Evolutionary conservation across 1,140 invertebrate genomes (phyloP).

Genomic region (Drosophila suzukii): DNA sequence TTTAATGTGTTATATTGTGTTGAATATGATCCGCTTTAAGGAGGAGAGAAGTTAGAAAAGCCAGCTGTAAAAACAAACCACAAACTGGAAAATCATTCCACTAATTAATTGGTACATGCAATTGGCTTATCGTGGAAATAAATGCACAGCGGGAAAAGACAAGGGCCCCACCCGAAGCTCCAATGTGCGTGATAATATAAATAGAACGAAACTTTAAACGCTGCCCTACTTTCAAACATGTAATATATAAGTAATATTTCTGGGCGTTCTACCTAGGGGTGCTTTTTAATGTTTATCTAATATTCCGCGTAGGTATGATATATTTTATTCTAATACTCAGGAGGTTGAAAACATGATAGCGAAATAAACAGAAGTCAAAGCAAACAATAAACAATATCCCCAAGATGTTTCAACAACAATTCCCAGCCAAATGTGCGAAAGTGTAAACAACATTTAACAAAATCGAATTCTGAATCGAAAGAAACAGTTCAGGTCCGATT

Average conservation of each 20-base stretch:
- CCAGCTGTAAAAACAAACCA: not conserved
- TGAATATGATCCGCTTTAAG: not conserved
- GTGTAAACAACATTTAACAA: slow-evolving; percentile 53
- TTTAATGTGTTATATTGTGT: not conserved
- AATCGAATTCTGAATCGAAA: slow-evolving; percentile 13
- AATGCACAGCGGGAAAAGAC: slow-evolving; percentile 7
- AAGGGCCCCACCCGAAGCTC: slow-evolving; percentile 1
- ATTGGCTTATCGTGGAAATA: slow-evolving; percentile 43
- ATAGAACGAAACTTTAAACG: slow-evolving; percentile 11
- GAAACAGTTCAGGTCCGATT: slow-evolving; percentile 4
- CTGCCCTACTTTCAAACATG: not conserved
- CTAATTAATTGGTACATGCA: slow-evolving; percentile 70
- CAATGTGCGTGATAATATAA: slow-evolving; percentile 46
- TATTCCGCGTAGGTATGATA: slow-evolving; percentile 14
- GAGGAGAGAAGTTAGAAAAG: not conserved
- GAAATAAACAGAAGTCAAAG: slow-evolving; percentile 59
- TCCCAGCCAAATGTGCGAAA: slow-evolving; percentile 58
- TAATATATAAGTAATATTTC: not conserved
- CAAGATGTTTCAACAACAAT: slow-evolving; percentile 55
- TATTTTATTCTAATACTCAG: slow-evolving; percentile 18
- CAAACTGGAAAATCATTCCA: slow-evolving; percentile 40
- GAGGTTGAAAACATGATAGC: slow-evolving; percentile 9
- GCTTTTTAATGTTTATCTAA: slow-evolving; percentile 16
- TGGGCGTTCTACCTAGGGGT: not conserved
- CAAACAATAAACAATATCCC: slow-evolving; percentile 68